These are phyloP conservation scores for Teinopalpus imperialis DNA, from an alignment of 2,888 invertebrate species.

Conservation along the genomic window DNA sequence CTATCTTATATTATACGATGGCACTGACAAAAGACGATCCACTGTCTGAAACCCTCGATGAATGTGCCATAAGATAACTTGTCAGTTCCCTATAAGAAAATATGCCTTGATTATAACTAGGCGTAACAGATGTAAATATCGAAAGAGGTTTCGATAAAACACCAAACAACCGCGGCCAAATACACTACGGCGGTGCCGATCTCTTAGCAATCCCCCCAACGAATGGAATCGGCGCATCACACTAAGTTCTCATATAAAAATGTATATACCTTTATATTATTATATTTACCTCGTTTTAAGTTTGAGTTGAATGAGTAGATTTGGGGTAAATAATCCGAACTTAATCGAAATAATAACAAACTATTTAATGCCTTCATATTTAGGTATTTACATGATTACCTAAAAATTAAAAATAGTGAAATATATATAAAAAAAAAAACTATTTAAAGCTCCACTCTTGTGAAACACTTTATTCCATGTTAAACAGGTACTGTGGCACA, in stretches of 20 bases:
- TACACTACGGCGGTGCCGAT: not conserved
- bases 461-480: constrained; percentile 54
- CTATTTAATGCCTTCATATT: constrained; percentile 54
- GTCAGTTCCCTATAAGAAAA: constrained; percentile 14
- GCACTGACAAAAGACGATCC: constrained; percentile 52
- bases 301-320: constrained; percentile 19
- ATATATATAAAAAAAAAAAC: constrained; percentile 41
- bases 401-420: constrained; percentile 45
- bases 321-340: constrained; percentile 48
- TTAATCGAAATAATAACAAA: constrained; percentile 50
- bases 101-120: constrained; percentile 2
- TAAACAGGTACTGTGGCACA: constrained; percentile 58
- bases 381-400: constrained; percentile 68
- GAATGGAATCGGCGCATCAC: constrained; percentile 3
- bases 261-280: not conserved
- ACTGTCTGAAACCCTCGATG: constrained; percentile 13
- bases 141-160: not conserved
- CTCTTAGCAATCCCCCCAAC: not conserved
- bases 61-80: not conserved
- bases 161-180: not conserved
- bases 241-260: constrained; percentile 4
- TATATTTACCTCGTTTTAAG: constrained; percentile 21
- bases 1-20: constrained; percentile 43
- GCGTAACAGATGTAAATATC: constrained; percentile 1
- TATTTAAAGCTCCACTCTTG: constrained; percentile 59